These are phyloP conservation scores for Cryptoblepharus egeriae DNA, from an alignment of 2,797 vertebrate genomes.

Conservation along the genomic window DNA sequence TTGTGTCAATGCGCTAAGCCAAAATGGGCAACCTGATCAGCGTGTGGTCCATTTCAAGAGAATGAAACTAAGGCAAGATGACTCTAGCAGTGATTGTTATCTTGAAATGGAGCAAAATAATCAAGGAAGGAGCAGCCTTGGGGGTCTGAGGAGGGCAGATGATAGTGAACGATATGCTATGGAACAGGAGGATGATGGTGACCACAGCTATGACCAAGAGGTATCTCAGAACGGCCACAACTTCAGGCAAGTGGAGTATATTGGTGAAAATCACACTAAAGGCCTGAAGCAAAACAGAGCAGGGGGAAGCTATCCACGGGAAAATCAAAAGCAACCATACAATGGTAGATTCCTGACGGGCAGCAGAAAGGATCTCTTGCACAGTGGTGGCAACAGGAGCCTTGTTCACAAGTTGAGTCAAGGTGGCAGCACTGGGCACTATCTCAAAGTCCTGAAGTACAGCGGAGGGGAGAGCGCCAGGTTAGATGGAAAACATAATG, in stretches of 20 bases:
- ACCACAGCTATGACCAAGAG: not conserved
- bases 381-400: not conserved
- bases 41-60: not conserved
- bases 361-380: not conserved
- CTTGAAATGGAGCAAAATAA: not conserved
- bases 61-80: not conserved
- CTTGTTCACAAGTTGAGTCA: not conserved
- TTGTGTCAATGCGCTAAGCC: not conserved
- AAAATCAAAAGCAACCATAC: not conserved
- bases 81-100: not conserved
- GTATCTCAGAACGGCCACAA: not conserved
- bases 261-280: not conserved
- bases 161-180: not conserved
- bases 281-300: not conserved
- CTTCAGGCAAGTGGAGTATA: not conserved
- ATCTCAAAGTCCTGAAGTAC: not conserved
- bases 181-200: not conserved
- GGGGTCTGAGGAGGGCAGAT: not conserved
- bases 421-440: not conserved
- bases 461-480: not conserved
- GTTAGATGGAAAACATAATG: not conserved
- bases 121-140: too few species aligned
- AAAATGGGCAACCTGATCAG: not conserved
- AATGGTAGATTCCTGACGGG: not conserved
- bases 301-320: not conserved